These are phyloP conservation scores for Rhinichthys klamathensis DNA, from an alignment of 2,113 vertebrate species.

Conservation along the genomic window DNA sequence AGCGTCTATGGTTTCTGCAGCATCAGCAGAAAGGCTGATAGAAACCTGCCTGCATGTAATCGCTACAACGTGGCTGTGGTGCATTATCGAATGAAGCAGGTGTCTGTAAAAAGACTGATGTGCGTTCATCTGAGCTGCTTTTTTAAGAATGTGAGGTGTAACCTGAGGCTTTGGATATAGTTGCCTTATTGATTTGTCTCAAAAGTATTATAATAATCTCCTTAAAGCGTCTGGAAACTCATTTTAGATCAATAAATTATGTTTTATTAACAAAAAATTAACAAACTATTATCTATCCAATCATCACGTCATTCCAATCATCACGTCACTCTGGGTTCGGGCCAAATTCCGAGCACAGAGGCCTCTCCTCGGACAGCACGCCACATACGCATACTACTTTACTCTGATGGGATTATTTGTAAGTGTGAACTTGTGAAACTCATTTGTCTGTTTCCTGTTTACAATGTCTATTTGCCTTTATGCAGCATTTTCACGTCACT, in stretches of 20 bases:
- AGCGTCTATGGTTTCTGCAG: conserved; percentile 5
- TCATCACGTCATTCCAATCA: too few species aligned
- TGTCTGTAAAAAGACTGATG: conserved; percentile 12
- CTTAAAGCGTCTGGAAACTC: conserved; percentile 31
- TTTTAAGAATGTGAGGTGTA: conserved; percentile 31
- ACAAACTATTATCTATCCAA: too few species aligned
- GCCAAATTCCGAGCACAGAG: too few species aligned
- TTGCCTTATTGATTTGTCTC: conserved; percentile 58
- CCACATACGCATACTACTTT: too few species aligned
- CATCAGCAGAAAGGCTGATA: background rate
- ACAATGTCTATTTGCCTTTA: background rate
- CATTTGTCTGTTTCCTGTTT: background rate
- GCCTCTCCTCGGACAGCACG: too few species aligned
- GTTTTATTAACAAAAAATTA: too few species aligned
- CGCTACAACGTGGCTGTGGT: background rate
- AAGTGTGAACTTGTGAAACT: too few species aligned
- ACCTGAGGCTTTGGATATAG: conserved; percentile 57
- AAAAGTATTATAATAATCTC: background rate
- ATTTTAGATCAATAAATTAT: conserved; percentile 54
- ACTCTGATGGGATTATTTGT: too few species aligned
- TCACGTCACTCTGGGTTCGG: too few species aligned
- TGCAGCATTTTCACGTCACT: background rate
- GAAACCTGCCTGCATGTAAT: background rate
- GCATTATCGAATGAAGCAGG: conserved; percentile 12
- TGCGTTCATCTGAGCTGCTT: background rate